Evolutionary conservation across 2,797 vertebrate species (phyloP).

Genomic region (Nannoperca australis): DNA sequence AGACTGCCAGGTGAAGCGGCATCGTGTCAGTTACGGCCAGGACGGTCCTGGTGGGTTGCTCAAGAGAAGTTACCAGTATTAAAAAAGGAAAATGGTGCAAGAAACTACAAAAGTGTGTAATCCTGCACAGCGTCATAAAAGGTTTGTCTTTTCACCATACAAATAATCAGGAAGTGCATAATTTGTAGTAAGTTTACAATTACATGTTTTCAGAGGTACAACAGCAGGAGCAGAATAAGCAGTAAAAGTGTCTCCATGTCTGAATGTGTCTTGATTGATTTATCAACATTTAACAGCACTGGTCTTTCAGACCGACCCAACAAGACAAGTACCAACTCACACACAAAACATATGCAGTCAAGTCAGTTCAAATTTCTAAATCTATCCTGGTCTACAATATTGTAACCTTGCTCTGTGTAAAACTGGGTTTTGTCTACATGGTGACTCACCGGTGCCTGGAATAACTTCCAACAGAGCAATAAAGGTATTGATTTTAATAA

Average conservation of each 20-base stretch:
- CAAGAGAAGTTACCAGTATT: background rate
- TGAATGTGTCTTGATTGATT: background rate
- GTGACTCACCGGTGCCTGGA: background rate
- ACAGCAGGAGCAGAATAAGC: background rate
- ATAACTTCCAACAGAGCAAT: background rate
- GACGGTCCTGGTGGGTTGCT: background rate
- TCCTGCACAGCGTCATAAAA: background rate
- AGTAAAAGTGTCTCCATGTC: background rate
- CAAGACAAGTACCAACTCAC: background rate
- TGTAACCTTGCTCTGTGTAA: background rate
- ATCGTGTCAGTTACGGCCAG: constrained; percentile 9
- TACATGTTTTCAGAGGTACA: too few relatives aligned
- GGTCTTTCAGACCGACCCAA: background rate
- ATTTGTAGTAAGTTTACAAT: background rate
- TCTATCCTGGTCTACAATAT: background rate
- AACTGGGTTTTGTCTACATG: background rate
- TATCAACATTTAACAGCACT: background rate
- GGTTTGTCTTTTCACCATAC: background rate
- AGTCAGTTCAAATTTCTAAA: background rate
- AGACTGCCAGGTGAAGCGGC: constrained; percentile 26
- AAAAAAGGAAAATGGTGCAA: background rate
- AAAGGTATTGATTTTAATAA: constrained; percentile 15
- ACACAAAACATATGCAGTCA: background rate
- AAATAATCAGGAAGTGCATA: background rate
- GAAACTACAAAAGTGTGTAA: background rate